Base-by-base conservation (phyloP, 2,797 vertebrate species). In the Podarcis lilfordi region DNA sequence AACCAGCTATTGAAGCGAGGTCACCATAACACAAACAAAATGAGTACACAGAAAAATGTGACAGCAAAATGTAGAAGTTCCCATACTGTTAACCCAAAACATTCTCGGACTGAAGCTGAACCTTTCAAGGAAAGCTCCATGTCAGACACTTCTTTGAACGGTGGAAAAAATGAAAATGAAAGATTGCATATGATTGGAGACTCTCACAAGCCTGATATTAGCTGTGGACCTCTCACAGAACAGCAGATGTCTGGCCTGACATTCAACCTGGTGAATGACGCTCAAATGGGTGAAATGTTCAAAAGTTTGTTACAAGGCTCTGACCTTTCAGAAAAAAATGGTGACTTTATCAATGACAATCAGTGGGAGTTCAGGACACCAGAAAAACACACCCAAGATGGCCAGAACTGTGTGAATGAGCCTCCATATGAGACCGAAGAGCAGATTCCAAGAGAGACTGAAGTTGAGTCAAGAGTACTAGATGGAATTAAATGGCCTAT, bases 211-310 rank as follows among this genome's bases (percentile, higher is more conserved):
- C 91, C 98, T 4, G 98, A 99, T 95, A 91, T 96, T 72, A 88
- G 93, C 93, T 98, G 98, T 32, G 97, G 99, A 88, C 97, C 98
- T 76, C 98, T 99, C 59, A 99, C 98, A 3, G 98, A 98, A 72
- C 98, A 99, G 27, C 98, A 99, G 87, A 96, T 98, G 0, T 98
- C 98, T 87, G 98, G 98, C 93, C 97, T 99, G 76, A 99, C 99
- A 0, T 99, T 99, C 95, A 99, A 99, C 96, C 96, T 99, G 88
- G 98, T 98, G 3, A 98, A 98, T 86, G 99, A 99, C 96, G 98
- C 98, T 91, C 98, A 99, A 85, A 99, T 99, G 99, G 99, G 98
- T 84, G 99, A 99, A 88, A 98, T 99, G 93, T 99, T 99, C 95
- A 99, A 98, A 95, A 99, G 98, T 94, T 98, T 99, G 75, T 93